Percentiles rank a stretch among this genome's conserved stretches.
These are phyloP conservation scores for Hydrotaea diabolus DNA, from an alignment of 2,888 invertebrate species.

Conservation along the genomic window DNA sequence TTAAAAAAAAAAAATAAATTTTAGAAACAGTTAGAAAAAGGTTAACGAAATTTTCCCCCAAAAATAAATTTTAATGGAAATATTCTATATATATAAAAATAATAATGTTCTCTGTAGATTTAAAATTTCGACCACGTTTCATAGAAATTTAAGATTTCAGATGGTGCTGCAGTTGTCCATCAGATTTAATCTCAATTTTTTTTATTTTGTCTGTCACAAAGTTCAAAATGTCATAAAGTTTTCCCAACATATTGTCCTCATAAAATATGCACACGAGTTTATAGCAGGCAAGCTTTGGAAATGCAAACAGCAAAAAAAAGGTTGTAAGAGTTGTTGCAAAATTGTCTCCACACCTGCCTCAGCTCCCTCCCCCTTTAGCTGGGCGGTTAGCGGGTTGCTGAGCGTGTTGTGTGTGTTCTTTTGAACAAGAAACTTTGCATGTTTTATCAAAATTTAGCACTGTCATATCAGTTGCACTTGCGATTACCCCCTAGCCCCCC, in stretches of 20 bases:
- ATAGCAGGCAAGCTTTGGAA: not conserved
- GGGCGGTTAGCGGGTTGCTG: not conserved
- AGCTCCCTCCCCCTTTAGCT: not conserved
- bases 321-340: conserved; percentile 15
- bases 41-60: too few species aligned
- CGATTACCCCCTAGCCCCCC: conserved; percentile 21
- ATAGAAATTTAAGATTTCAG: not conserved
- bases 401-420: conserved; percentile 24
- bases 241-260: conserved; percentile 17
- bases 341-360: not conserved
- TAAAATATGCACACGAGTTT: conserved; percentile 5
- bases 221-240: conserved; percentile 42
- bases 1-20: too few species aligned
- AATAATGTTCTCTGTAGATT: too few species aligned
- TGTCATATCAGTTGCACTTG: conserved; percentile 67
- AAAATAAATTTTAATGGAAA: too few species aligned
- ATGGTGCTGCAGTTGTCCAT: not conserved
- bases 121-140: too few species aligned
- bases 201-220: conserved; percentile 5
- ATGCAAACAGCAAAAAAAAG: not conserved
- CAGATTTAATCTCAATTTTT: conserved; percentile 22
- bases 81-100: too few species aligned
- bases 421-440: conserved; percentile 60
- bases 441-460: conserved; percentile 65
- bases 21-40: too few species aligned